Conservation (phyloP, 2,888 invertebrate species). For the Leucania comma region DNA sequence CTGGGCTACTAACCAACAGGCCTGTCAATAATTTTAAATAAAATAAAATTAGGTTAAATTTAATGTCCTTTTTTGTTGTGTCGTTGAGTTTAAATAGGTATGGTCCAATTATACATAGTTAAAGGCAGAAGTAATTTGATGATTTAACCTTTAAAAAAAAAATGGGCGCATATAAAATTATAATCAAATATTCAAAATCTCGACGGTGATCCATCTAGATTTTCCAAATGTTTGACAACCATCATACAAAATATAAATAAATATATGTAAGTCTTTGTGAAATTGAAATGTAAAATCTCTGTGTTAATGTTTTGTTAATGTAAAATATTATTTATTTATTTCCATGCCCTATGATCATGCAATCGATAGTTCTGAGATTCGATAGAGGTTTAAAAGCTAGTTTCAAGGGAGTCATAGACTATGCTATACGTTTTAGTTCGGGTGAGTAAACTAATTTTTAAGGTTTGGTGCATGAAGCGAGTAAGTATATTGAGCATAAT, state of each 20-base stretch:
- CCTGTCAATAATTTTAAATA: no score
- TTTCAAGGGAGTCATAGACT: background rate
- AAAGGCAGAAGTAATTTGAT: no score
- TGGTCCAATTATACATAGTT: no score
- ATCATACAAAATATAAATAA: background rate
- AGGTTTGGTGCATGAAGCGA: background rate
- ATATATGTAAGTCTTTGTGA: background rate
- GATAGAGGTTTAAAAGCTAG: background rate
- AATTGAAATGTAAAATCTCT: no score
- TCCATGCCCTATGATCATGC: conserved; percentile 4
- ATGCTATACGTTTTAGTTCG: conserved; percentile 10
- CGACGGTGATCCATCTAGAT: conserved; percentile 11
- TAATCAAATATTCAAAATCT: background rate
- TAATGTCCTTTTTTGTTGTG: no score
- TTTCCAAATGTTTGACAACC: background rate
- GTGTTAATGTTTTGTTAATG: background rate
- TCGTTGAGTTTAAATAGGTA: no score
- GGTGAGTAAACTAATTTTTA: conserved; percentile 13
- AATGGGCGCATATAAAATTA: no score
- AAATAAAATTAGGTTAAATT: no score
- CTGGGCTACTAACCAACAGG: no score
- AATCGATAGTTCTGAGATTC: background rate
- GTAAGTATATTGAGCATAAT: background rate
- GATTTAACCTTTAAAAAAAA: no score
- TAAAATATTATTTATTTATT: background rate